Evolutionary conservation across 2,888 invertebrate species (phyloP).

Genomic region (Ichneumoninae sp.): DNA sequence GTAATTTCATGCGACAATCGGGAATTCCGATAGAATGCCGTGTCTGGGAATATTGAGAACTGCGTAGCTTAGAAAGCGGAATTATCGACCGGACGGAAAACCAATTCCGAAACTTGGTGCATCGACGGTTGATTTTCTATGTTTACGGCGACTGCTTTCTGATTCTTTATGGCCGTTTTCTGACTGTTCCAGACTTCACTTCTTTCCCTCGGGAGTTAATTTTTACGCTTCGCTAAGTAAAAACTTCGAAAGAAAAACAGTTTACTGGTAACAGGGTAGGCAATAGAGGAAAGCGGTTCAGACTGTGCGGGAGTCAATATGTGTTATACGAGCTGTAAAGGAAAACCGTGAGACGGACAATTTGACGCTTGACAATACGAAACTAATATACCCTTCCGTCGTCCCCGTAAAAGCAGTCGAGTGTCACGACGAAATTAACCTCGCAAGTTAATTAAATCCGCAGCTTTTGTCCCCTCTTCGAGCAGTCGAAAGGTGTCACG

Average conservation of each 20-base stretch:
- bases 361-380: constrained; percentile 7
- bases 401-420: neutral
- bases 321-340: neutral
- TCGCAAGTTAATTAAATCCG: constrained; percentile 11
- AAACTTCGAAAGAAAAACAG: neutral
- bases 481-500: constrained; percentile 28
- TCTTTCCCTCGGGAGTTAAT: neutral
- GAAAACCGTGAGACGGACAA: neutral
- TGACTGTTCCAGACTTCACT: neutral
- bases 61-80: neutral
- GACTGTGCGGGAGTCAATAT: neutral
- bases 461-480: neutral
- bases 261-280: neutral
- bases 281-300: neutral
- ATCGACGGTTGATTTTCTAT: neutral
- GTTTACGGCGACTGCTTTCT: neutral
- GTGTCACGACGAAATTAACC: neutral
- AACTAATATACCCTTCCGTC: neutral
- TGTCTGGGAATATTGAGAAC: neutral
- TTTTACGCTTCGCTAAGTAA: neutral
- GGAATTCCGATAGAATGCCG: too few relatives aligned
- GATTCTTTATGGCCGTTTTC: neutral
- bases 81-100: neutral
- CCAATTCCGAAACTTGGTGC: neutral
- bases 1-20: too few relatives aligned